Base-by-base conservation (phyloP, 2,888 invertebrate genomes). In the Tetheella fluctuosa region DNA sequence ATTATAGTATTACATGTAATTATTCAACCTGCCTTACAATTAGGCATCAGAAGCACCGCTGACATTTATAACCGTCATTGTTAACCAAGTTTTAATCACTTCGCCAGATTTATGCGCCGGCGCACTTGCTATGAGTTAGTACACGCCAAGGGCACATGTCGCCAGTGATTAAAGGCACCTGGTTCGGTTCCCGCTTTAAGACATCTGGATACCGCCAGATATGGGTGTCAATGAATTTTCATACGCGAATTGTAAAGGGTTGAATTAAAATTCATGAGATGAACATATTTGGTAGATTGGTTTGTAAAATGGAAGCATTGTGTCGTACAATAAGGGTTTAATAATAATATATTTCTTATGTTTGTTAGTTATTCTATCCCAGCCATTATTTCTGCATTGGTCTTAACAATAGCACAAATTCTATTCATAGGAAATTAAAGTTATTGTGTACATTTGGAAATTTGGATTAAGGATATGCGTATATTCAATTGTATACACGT, bases 21-120 rank as follows among this genome's bases (percentile, higher is more conserved):
- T 63, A 56, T 42, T 59, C 70, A 69, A 69, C 67, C 64, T 63
- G 63, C 61, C 64, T 64, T 64, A 67, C 72, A 73, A 79, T 79
- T 76, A 79, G 71, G 61, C 62, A 62, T 76, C 71, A 78, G 77
- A 79, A 78, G 80, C 74, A 68, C 79, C 83, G 84, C 75, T 62
- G 53, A 67, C 68, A 68, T 70, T 71, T 64, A 70, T 73, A 61
- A 62, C 73, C 73, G 81, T 83, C 84, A 79, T 80, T 81, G 79
- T 83, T 81, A 80, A 76, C 74, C 73, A 70, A 65, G 73, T 77
- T 81, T 79, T 84, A 84, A 84, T 84, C 78, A 76, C 68, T 67
- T 53, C 23, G n/a, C 42, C 54, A 73, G 82, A 84, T 84, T 84
- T 84, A 85, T 80, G 74, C 65, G 68, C 67, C 20, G 23, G 67